These are phyloP conservation scores for Nymphalis c-album DNA, from an alignment of 2,888 invertebrate genomes.

Conservation along the genomic window DNA sequence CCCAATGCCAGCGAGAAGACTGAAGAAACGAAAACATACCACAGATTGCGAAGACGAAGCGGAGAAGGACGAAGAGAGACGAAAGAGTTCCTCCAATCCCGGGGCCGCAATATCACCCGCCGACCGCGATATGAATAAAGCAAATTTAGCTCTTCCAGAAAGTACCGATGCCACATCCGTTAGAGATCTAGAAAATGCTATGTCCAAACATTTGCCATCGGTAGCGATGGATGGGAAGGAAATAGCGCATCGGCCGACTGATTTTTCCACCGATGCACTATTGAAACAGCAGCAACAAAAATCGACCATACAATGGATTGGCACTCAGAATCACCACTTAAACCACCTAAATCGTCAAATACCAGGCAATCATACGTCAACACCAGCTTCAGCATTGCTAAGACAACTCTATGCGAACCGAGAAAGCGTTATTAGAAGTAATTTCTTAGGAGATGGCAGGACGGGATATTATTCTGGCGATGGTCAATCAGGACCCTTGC, in stretches of 20 bases:
- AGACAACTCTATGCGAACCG: conserved; percentile 95
- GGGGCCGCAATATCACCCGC: conserved; percentile 65
- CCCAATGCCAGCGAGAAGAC: conserved; percentile 84
- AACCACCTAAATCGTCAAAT: conserved; percentile 83
- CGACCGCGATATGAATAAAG: conserved; percentile 69
- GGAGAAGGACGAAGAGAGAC: conserved; percentile 71
- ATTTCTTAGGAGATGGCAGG: conserved; percentile 81
- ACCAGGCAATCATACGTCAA: conserved; percentile 78
- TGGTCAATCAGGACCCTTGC: conserved; percentile 87
- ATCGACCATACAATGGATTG: conserved; percentile 96
- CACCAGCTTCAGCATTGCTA: conserved; percentile 94
- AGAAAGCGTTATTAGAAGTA: conserved; percentile 96
- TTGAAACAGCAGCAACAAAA: conserved; percentile 89
- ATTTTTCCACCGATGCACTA: conserved; percentile 92
- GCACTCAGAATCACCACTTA: conserved; percentile 86
- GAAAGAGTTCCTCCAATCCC: conserved; percentile 72
- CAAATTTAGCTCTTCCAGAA: conserved; percentile 67
- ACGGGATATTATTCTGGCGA: conserved; percentile 80
- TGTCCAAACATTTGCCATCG: conserved; percentile 94
- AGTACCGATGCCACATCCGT: conserved; percentile 84
- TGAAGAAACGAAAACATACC: conserved; percentile 76
- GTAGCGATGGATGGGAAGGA: conserved; percentile 77
- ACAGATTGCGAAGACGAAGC: conserved; percentile 71
- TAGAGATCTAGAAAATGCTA: conserved; percentile 96
- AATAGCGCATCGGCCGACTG: conserved; percentile 87